Evolutionary conservation across 2,888 invertebrate genomes (phyloP).

Genomic region (Geotrupes spiniger): DNA sequence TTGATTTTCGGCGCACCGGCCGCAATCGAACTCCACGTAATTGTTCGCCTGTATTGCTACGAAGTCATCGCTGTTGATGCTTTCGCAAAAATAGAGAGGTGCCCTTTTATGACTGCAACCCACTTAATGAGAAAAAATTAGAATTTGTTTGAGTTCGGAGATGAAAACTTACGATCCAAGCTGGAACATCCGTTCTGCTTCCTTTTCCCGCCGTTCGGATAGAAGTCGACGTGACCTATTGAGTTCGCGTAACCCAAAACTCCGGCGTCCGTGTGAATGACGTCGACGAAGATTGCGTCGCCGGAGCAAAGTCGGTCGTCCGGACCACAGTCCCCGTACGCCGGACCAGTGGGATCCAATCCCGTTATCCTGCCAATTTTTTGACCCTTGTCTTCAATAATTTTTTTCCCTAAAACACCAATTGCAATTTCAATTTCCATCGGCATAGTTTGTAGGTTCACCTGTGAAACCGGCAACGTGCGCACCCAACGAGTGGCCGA

Average conservation of each 20-base stretch:
- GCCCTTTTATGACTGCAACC: slow-evolving; percentile 54
- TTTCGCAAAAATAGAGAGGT: slow-evolving; percentile 18
- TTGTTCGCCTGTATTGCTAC: slow-evolving; percentile 13
- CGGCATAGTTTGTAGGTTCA: too few relatives aligned
- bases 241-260: slow-evolving; percentile 57
- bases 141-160: too few relatives aligned
- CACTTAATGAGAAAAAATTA: slow-evolving; percentile 48
- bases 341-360: slow-evolving; percentile 63
- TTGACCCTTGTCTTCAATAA: slow-evolving; percentile 5
- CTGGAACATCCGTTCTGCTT: slow-evolving; percentile 63
- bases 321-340: slow-evolving; percentile 49
- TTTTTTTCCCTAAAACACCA: slow-evolving; percentile 15
- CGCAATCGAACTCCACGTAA: slow-evolving; percentile 1
- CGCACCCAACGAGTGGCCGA: slow-evolving; percentile 43
- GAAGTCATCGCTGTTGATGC: slow-evolving; percentile 19
- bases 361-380: slow-evolving; percentile 24
- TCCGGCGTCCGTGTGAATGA: slow-evolving; percentile 67
- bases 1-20: slow-evolving; percentile 10
- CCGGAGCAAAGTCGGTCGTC: slow-evolving; percentile 57
- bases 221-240: slow-evolving; percentile 68
- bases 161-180: slow-evolving; percentile 8
- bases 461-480: slow-evolving; percentile 41
- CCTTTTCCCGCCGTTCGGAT: slow-evolving; percentile 64
- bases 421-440: slow-evolving; percentile 9
- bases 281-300: slow-evolving; percentile 68